Evolutionary conservation across 2,113 vertebrate genomes (phyloP), one percentile per base, ranked within the genome.

Genomic region (Melanotaenia duboulayi): DNA sequence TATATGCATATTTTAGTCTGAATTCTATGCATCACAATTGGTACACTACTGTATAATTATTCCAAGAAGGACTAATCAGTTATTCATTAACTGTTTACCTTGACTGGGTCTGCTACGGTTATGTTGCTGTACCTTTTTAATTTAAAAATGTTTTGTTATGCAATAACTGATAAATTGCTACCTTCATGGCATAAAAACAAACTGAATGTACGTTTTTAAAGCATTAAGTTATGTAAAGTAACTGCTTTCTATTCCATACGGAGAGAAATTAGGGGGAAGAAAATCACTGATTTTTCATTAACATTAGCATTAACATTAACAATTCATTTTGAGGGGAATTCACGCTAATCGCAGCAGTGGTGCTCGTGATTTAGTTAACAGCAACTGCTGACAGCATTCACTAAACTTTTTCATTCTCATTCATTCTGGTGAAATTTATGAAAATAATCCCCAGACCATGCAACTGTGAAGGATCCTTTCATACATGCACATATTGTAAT

Each of bases 181-280:
- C 42, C 13, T 84, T 83, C 58, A 73, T 13, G 6, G 65, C 73
- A 22, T 78, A 17, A 54, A 61, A 61, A 46, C 25, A 4, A 76
- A 70, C 20, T 81, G 62, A 88, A 90, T 87, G 76, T 87, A 90
- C 71, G 65, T 88, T 90, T 85, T 17, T 74, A 81, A 35, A 68
- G 62, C 73, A 35, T 25, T 32, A 42, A 46, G 80, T 49, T 65
- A 78, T 81, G 79, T 65, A 42, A 82, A 74, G 49, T 50, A 39
- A 22, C 64, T 62, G 50, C 65, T 89, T 86, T 79, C 74, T 81
- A 83, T 71, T 74, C 72, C 50, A 61, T 55, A 66, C 19, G 61
- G 69, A 52, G n/a, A 61, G 40, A 48, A 39, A 68, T 76, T 17
- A 6, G 28, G 3, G 28, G 28, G 3, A 28, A 28, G 6, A 4